These are phyloP conservation scores for Philypnodon macrostomus DNA, from an alignment of 2,797 vertebrate species.

Conservation along the genomic window DNA sequence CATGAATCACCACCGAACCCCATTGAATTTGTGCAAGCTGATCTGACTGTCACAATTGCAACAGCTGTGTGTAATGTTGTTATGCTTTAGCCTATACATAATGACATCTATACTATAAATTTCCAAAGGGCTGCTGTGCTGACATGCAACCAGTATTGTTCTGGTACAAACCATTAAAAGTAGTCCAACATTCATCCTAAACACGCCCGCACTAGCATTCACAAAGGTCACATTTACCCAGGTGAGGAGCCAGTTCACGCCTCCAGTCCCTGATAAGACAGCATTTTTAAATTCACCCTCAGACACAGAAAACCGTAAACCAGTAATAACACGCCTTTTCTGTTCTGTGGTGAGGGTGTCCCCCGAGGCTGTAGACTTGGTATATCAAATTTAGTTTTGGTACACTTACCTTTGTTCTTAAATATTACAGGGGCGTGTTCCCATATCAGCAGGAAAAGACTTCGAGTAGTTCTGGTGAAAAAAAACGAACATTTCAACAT, in stretches of 20 bases:
- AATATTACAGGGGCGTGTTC: constrained; percentile 33
- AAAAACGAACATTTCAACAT: background rate
- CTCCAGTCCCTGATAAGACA: constrained; percentile 11
- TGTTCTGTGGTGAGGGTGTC: constrained; percentile 10
- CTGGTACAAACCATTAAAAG: constrained; percentile 12
- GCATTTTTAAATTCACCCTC: constrained; percentile 4
- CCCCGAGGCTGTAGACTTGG: background rate
- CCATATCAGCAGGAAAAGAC: constrained; percentile 58
- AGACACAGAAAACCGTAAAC: constrained; percentile 14
- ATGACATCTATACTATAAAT: background rate
- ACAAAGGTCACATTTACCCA: constrained; percentile 23
- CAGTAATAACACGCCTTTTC: constrained; percentile 4
- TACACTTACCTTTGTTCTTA: constrained; percentile 56
- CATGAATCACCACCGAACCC: too few species aligned
- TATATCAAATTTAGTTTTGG: background rate
- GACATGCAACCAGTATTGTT: constrained; percentile 34
- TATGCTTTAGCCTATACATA: background rate
- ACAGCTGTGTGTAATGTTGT: background rate
- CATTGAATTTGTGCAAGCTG: too few species aligned
- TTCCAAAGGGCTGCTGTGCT: constrained; percentile 23
- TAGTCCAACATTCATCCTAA: constrained; percentile 32
- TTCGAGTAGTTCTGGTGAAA: constrained; percentile 24
- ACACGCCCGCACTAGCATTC: constrained; percentile 50
- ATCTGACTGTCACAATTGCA: too few species aligned
- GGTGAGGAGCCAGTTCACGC: background rate